Evolutionary conservation across 2,113 vertebrate species (phyloP), one percentile per base, ranked within the genome.

Genomic region (Rhea americana): DNA sequence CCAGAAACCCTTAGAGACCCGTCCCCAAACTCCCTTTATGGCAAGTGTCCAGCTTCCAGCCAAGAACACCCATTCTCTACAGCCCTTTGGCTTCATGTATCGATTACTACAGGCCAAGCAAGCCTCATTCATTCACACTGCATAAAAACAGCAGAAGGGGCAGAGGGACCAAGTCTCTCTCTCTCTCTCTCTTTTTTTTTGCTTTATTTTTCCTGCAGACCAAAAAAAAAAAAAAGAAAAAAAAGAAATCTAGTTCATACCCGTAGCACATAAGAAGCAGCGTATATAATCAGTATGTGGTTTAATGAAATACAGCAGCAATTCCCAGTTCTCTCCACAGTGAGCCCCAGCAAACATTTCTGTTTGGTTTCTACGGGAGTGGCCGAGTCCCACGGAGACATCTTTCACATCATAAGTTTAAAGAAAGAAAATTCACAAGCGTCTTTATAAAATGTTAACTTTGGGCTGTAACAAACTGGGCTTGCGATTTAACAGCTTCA

Each of bases 281-380:
- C 14, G 39, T 88, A 83, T 55, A 65, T 47, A 41, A 90, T 66
- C 53, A 92, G 75, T n/a, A 58, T 28, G 83, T 51, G 91, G 86
- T 82, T 96, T 92, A 95, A 91, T 78, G 91, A 92, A 92, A 92
- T 11, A 62, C 79, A 95, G 92, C 89, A 95, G 85, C 94, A 94
- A 79, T 80, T 80, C 91, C 91, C 93, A 79, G 63, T 37, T 63
- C 78, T 43, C 75, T 77, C 78, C 95, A 53, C 91, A 67, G 82
- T 16, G 80, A 91, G 74, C 43, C 93, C 87, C 91, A 91, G 79
- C 67, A 81, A 90, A 68, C 75, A 25, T 20, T 76, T 66, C 84
- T 43, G 66, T 62, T 79, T 35, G 75, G 91, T 85, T 95, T 91
- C 92, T 76, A 58, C 1, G 6, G 91, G 87, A 93, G 73, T 4